Conservation (phyloP, 2,797 vertebrate species). For the Darevskia mixta region DNA sequence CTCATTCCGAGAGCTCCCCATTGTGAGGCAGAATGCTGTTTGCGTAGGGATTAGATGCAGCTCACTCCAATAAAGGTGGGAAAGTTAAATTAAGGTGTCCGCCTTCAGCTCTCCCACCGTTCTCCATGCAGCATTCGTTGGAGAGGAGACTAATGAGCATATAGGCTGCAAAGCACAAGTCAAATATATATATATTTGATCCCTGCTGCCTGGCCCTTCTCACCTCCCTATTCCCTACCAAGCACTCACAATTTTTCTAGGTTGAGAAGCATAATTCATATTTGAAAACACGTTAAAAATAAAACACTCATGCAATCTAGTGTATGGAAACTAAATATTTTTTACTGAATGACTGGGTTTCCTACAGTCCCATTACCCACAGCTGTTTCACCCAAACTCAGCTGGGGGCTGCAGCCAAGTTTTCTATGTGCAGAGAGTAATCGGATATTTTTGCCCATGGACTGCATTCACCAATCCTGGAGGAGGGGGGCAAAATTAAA, state of each 20-base stretch:
- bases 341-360: not conserved
- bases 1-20: slow-evolving; percentile 5
- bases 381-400: not conserved
- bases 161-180: slow-evolving; percentile 11
- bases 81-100: slow-evolving; percentile 47
- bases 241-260: not conserved
- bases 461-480: no score
- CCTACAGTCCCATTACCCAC: not conserved
- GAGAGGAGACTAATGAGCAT: slow-evolving; percentile 17
- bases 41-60: slow-evolving; percentile 38
- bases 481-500: no score
- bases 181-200: not conserved
- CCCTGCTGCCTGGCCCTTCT: slow-evolving; percentile 14
- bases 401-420: not conserved
- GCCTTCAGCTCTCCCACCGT: slow-evolving; percentile 6
- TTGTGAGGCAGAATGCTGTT: slow-evolving; percentile 27
- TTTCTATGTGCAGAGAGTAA: not conserved
- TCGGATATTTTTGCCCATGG: no score
- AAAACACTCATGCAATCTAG: not conserved
- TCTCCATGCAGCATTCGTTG: slow-evolving; percentile 2
- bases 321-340: not conserved
- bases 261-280: not conserved
- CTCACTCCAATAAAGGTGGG: slow-evolving; percentile 26
- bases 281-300: not conserved
- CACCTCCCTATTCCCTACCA: slow-evolving; percentile 4